Conservation (phyloP, 1,140 invertebrate species). For the Helicorthomorpha holstii region DNA sequence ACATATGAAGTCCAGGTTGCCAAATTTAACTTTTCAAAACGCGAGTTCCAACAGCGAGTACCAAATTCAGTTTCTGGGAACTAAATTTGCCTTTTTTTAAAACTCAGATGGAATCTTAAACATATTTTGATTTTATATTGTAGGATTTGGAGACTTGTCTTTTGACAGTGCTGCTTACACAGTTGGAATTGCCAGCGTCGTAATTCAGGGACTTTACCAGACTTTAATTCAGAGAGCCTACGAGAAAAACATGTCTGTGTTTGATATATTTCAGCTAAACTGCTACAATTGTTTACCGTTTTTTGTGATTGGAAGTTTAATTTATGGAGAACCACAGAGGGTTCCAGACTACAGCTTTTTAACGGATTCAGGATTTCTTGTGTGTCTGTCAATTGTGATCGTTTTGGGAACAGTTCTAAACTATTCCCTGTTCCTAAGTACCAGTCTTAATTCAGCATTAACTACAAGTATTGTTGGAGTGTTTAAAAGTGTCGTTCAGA, state of each 20-base stretch:
- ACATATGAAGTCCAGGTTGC: too few species aligned
- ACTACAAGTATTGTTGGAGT: slow-evolving; percentile 33
- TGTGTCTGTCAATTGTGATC: slow-evolving; percentile 24
- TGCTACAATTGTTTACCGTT: slow-evolving; percentile 30
- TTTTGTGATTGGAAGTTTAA: slow-evolving; percentile 22
- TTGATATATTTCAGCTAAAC: slow-evolving; percentile 28
- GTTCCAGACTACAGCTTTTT: slow-evolving; percentile 6
- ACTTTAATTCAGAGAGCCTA: slow-evolving; percentile 28
- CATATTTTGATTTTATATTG: background rate
- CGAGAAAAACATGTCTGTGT: slow-evolving; percentile 21
- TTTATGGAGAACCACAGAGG: slow-evolving; percentile 10
- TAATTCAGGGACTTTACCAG: slow-evolving; percentile 31
- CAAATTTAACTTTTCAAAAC: too few species aligned
- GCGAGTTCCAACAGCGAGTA: too few species aligned
- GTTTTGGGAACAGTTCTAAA: slow-evolving; percentile 29
- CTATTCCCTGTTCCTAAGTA: slow-evolving; percentile 33
- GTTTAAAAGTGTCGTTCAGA: slow-evolving; percentile 30
- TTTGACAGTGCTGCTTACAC: slow-evolving; percentile 28
- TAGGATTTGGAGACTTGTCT: slow-evolving; percentile 30
- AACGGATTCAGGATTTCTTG: slow-evolving; percentile 21
- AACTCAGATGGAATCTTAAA: background rate
- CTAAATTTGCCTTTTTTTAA: background rate
- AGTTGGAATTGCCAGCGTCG: slow-evolving; percentile 29
- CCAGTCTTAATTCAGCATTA: slow-evolving; percentile 29
- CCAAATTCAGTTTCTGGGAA: too few species aligned